Percentiles rank a stretch among this genome's conserved stretches.
Conservation (phyloP, 2,113 vertebrate genomes). For the Sterrhoptilus dennistouni region DNA sequence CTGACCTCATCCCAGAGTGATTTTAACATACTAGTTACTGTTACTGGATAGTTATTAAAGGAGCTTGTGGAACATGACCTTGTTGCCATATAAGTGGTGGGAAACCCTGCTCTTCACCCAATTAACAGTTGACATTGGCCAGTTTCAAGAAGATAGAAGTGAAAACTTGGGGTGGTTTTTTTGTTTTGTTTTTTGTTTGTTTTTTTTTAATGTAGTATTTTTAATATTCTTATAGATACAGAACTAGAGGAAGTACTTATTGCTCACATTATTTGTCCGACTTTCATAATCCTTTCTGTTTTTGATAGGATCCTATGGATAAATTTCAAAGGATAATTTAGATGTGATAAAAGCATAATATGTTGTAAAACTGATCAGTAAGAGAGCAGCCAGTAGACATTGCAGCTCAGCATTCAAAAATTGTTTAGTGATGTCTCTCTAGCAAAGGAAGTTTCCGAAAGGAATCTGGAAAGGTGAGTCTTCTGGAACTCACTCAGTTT, state of each 20-base stretch:
- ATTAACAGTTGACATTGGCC: background rate
- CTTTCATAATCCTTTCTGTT: background rate
- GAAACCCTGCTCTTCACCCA: background rate
- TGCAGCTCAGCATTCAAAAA: background rate
- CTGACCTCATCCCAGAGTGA: background rate
- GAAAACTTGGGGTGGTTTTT: background rate
- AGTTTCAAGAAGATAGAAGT: background rate
- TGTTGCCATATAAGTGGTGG: background rate
- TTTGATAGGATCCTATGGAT: background rate
- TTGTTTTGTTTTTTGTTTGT: too few species aligned
- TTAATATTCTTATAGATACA: background rate
- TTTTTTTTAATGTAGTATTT: background rate
- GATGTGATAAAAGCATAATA: background rate
- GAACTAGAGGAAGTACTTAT: background rate
- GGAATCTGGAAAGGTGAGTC: background rate
- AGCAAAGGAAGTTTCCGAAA: background rate
- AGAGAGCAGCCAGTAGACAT: background rate
- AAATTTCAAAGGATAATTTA: background rate
- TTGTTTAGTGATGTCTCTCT: background rate
- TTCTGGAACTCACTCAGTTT: background rate
- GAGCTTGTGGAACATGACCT: background rate
- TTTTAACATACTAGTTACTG: background rate
- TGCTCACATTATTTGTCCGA: background rate
- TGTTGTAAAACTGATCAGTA: background rate
- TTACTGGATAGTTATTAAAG: background rate